Evolutionary conservation across 2,113 vertebrate species (phyloP).

Genomic region (Plecotus auritus): DNA sequence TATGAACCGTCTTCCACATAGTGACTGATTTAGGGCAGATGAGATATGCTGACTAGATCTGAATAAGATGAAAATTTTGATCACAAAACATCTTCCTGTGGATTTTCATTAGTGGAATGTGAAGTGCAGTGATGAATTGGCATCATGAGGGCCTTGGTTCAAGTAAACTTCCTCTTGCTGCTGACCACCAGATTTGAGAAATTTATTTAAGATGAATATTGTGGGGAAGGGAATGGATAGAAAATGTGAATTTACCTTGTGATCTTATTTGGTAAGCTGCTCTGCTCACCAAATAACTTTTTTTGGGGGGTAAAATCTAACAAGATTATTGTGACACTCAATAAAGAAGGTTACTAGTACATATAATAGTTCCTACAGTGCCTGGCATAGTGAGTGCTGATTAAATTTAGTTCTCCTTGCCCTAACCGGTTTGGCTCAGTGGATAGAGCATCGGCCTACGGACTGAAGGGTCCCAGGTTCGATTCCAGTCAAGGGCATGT

Average conservation of each 20-base stretch:
- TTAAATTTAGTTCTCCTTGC: background rate
- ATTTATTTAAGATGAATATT: background rate
- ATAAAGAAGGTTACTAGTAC: background rate
- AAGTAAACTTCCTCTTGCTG: background rate
- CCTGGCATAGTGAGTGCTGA: background rate
- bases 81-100: background rate
- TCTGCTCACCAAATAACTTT: background rate
- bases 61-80: constrained; percentile 17
- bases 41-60: background rate
- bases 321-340: background rate
- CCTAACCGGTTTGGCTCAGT: too few species aligned
- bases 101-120: background rate
- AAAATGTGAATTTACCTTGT: background rate
- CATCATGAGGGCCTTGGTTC: background rate
- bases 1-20: background rate
- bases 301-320: background rate
- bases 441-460: too few species aligned
- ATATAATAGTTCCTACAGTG: background rate
- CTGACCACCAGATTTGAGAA: background rate
- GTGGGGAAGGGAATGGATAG: background rate
- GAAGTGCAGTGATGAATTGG: background rate
- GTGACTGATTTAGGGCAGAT: background rate
- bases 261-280: background rate
- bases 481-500: too few species aligned
- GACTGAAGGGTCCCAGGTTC: too few species aligned